phyloP scores from a whole-genome alignment of 1,140 invertebrate species.

The Phthorimaea operculella region DNA sequence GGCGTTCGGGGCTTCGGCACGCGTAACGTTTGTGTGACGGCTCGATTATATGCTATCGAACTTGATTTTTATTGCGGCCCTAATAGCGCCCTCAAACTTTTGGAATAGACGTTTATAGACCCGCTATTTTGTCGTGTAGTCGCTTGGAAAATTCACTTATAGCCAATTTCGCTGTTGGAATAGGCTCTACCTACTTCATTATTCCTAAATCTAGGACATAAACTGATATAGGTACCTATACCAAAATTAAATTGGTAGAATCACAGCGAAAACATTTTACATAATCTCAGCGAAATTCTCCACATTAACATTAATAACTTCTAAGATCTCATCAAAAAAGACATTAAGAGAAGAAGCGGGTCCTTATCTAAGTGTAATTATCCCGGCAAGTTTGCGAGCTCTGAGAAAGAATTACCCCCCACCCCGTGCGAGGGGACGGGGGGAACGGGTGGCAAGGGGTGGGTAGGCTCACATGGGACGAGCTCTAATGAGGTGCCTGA shows the following conservation, averaged over 20 bases:
- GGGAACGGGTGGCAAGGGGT: slow-evolving; percentile 14
- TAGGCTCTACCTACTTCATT: background rate
- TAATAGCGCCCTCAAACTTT: slow-evolving; percentile 30
- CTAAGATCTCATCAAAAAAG: slow-evolving; percentile 7
- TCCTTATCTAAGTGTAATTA: slow-evolving; percentile 57
- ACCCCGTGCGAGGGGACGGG: slow-evolving; percentile 19
- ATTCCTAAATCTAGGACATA: no score
- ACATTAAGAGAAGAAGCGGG: slow-evolving; percentile 19
- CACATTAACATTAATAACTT: background rate
- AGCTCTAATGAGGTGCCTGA: slow-evolving; percentile 66
- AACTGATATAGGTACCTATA: no score
- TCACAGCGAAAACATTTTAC: no score
- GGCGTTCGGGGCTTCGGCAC: slow-evolving; percentile 43
- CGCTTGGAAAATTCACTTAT: background rate
- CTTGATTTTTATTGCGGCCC: slow-evolving; percentile 47
- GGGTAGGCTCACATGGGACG: slow-evolving; percentile 64
- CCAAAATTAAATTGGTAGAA: no score
- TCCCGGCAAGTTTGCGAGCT: slow-evolving; percentile 61
- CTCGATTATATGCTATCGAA: slow-evolving; percentile 41
- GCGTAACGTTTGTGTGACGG: slow-evolving; percentile 36
- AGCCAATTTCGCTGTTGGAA: background rate
- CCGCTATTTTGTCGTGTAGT: background rate
- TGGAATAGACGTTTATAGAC: slow-evolving; percentile 7
- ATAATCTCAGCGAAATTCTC: background rate
- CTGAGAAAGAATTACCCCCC: slow-evolving; percentile 59